Conservation (phyloP, 2,113 vertebrate genomes). For the Tragelaphus buxtoni region DNA sequence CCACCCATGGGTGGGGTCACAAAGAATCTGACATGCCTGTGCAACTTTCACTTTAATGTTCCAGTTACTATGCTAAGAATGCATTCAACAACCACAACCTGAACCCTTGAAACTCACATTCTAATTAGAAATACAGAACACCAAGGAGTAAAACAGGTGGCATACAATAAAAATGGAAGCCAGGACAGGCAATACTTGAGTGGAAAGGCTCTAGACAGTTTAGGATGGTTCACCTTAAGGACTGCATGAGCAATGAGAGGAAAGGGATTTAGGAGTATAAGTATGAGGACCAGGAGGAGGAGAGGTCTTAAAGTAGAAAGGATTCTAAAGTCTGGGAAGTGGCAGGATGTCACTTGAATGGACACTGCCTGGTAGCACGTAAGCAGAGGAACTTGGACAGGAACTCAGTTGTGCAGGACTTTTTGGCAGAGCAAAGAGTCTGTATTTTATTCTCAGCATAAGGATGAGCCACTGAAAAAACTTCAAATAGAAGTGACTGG, state of each 20-base stretch:
- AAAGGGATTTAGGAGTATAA: background rate
- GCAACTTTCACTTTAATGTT: background rate
- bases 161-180: background rate
- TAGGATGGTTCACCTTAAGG: background rate
- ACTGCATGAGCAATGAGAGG: background rate
- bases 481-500: background rate
- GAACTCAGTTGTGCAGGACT: too few species aligned
- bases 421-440: background rate
- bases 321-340: background rate
- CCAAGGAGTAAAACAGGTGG: background rate
- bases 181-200: background rate
- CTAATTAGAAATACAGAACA: background rate
- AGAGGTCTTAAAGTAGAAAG: fast-evolving
- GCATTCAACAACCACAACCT: background rate
- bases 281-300: background rate
- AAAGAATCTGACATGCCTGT: background rate
- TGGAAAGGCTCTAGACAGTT: background rate
- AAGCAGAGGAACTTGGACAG: background rate
- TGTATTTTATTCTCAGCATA: background rate
- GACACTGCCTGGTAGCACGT: fast-evolving
- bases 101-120: background rate
- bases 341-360: background rate
- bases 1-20: background rate
- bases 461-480: background rate
- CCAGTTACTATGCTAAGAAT: background rate